A percentile compares a stretch with the other conserved stretches of the same genome.
These are phyloP conservation scores for Microcebus murinus DNA, from an alignment of 2,113 vertebrate genomes.

Conservation along the genomic window DNA sequence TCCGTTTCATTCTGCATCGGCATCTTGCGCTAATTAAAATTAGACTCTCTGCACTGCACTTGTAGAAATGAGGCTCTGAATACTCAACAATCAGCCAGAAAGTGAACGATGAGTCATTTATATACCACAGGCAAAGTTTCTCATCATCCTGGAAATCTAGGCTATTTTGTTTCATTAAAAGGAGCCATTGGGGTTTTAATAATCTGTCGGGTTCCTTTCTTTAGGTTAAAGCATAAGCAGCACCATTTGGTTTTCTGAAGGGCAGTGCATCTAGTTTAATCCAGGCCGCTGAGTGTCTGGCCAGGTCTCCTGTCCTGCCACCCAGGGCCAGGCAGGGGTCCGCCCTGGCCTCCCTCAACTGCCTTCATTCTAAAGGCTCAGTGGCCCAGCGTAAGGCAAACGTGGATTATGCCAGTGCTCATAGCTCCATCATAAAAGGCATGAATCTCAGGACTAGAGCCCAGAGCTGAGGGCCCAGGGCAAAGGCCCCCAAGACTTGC, in stretches of 20 bases:
- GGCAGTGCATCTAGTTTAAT: slow-evolving; percentile 4
- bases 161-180: background rate
- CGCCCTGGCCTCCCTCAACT: background rate
- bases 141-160: background rate
- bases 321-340: background rate
- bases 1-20: slow-evolving; percentile 9
- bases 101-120: slow-evolving; percentile 28
- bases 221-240: background rate
- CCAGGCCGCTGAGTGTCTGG: slow-evolving; percentile 49
- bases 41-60: background rate
- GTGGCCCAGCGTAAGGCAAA: slow-evolving; percentile 53
- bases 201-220: background rate
- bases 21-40: slow-evolving; percentile 40
- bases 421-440: background rate
- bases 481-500: background rate
- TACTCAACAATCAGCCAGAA: slow-evolving; percentile 3
- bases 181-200: background rate
- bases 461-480: background rate
- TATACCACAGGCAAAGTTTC: background rate
- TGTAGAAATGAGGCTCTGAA: slow-evolving; percentile 36
- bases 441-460: background rate
- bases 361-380: slow-evolving; percentile 58
- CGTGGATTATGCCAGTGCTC: too few relatives aligned
- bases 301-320: background rate
- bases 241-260: slow-evolving; percentile 22